These are phyloP conservation scores for Pteropus rufus DNA, from an alignment of 2,797 vertebrate species.

Conservation along the genomic window DNA sequence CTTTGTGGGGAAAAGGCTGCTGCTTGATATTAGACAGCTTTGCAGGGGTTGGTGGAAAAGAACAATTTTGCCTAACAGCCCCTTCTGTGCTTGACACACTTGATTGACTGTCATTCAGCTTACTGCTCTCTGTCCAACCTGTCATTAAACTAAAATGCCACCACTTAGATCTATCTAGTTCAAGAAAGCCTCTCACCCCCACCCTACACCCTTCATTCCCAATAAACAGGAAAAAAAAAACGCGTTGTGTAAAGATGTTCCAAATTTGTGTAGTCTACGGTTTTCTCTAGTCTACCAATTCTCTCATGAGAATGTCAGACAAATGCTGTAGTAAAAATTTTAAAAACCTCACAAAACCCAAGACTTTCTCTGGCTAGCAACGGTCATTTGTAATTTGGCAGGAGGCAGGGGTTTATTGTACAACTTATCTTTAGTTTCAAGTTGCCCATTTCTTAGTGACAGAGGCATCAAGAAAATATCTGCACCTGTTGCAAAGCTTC, in stretches of 20 bases:
- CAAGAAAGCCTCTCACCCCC: neutral
- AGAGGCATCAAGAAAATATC: conserved; percentile 22
- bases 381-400: conserved; percentile 5
- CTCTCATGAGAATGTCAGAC: neutral
- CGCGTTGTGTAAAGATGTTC: neutral
- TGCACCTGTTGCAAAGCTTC: conserved; percentile 61
- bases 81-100: conserved; percentile 17
- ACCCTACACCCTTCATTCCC: neutral
- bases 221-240: neutral
- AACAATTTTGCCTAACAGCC: neutral
- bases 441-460: conserved; percentile 38
- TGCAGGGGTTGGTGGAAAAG: conserved; percentile 37
- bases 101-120: conserved; percentile 11
- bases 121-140: neutral
- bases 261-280: neutral
- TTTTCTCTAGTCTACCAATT: conserved; percentile 10
- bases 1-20: conserved; percentile 18
- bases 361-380: neutral
- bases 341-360: neutral
- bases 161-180: conserved; percentile 12
- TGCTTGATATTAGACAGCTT: conserved; percentile 54
- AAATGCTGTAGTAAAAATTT: neutral
- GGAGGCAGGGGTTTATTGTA: neutral
- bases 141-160: neutral
- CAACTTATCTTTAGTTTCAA: conserved; percentile 27